phyloP scores from a whole-genome alignment of 2,113 vertebrate genomes.

The Choloepus hoffmanni region DNA sequence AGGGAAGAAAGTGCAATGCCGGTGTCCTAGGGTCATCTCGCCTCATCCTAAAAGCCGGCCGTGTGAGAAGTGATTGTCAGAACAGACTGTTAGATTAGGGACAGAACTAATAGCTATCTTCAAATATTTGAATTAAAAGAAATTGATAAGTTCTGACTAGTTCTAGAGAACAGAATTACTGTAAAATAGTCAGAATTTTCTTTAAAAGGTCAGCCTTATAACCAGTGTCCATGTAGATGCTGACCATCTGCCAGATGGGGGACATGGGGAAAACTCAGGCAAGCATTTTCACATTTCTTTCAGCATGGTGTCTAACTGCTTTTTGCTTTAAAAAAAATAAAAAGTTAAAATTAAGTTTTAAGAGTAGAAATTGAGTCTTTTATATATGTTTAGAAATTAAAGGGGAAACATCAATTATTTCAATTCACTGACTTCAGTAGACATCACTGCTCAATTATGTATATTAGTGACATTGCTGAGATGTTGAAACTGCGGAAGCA shows the following conservation, averaged over 20 bases:
- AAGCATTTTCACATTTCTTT: background rate
- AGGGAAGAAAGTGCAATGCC: no score
- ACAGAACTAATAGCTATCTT: background rate
- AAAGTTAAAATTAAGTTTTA: background rate
- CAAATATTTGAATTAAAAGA: background rate
- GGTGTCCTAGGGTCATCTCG: background rate
- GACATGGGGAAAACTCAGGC: background rate
- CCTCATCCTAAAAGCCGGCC: background rate
- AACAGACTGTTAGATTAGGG: background rate
- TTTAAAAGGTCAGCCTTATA: background rate
- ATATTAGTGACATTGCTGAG: background rate
- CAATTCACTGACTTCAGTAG: background rate
- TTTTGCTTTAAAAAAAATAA: background rate
- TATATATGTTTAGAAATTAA: conserved; percentile 12
- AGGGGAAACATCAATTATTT: background rate
- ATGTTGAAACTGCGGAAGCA: background rate
- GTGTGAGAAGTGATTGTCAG: background rate
- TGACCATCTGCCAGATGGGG: background rate
- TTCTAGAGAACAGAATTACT: background rate
- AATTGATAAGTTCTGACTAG: background rate
- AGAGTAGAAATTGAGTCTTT: background rate
- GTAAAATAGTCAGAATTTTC: background rate
- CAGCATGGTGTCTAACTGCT: background rate
- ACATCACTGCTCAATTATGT: background rate
- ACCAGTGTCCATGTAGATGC: background rate